These are phyloP conservation scores for Mandrillus leucophaeus DNA, from an alignment of 2,113 vertebrate species.

Conservation along the genomic window DNA sequence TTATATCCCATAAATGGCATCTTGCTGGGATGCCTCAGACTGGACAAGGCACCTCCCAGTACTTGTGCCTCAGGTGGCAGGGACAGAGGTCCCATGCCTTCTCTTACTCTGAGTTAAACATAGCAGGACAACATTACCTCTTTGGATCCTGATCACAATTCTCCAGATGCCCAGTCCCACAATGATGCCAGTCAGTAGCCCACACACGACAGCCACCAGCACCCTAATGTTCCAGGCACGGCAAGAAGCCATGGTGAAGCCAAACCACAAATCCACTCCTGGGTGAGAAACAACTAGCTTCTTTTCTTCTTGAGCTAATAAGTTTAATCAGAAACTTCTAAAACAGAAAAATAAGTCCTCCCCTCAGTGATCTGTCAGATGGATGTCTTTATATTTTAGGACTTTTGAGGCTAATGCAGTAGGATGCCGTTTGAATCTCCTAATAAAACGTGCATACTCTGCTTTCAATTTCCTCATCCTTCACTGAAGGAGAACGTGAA, in stretches of 20 bases:
- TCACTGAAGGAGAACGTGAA: neutral
- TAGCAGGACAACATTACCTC: slow-evolving; percentile 61
- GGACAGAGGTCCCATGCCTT: neutral
- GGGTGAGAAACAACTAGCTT: neutral
- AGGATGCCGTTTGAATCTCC: neutral
- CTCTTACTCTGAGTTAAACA: neutral
- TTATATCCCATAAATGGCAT: neutral
- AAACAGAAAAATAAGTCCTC: slow-evolving; percentile 15
- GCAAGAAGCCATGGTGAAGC: slow-evolving; percentile 50
- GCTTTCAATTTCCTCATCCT: neutral
- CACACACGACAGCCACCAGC: slow-evolving; percentile 49
- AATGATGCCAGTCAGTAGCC: neutral
- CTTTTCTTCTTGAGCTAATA: slow-evolving; percentile 16
- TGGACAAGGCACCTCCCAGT: neutral
- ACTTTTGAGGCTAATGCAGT: neutral
- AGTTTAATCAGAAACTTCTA: neutral
- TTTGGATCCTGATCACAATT: slow-evolving; percentile 47
- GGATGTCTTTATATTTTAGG: neutral
- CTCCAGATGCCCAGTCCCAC: slow-evolving; percentile 66
- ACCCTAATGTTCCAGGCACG: neutral
- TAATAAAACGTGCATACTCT: neutral
- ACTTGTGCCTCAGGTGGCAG: neutral
- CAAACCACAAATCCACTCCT: neutral
- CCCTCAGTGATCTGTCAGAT: neutral
- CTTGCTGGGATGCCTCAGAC: neutral